phyloP scores from a whole-genome alignment of 2,888 invertebrate genomes.

The Stenodera caucasica region DNA sequence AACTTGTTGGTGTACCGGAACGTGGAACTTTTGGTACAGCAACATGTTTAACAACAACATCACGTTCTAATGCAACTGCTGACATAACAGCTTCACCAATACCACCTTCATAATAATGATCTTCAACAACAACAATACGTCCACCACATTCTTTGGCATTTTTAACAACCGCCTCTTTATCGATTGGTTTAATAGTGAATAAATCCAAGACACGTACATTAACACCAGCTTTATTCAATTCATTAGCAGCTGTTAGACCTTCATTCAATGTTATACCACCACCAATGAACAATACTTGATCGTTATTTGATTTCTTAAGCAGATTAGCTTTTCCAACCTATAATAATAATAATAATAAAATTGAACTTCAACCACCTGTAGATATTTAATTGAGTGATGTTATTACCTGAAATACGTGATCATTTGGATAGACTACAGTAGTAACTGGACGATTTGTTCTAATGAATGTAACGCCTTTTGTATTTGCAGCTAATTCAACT shows the following conservation, averaged over 20 bases:
- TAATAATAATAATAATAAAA: conserved; percentile 27
- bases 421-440: conserved; percentile 80
- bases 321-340: conserved; percentile 78
- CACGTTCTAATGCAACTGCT: conserved; percentile 72
- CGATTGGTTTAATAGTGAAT: conserved; percentile 95
- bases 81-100: conserved; percentile 93
- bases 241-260: conserved; percentile 80
- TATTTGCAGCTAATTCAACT: conserved; percentile 94
- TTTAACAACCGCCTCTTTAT: conserved; percentile 71
- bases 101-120: conserved; percentile 96
- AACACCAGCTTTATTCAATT: conserved; percentile 71
- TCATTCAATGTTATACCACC: conserved; percentile 94
- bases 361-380: neutral
- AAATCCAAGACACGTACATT: conserved; percentile 87
- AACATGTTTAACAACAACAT: conserved; percentile 74
- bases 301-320: conserved; percentile 72
- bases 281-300: conserved; percentile 86
- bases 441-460: conserved; percentile 94
- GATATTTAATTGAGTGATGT: neutral
- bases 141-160: conserved; percentile 82
- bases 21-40: conserved; percentile 85
- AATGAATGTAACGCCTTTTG: conserved; percentile 89
- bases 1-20: conserved; percentile 85
- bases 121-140: conserved; percentile 89
- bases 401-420: conserved; percentile 74